A percentile compares a stretch with the other conserved stretches of the same genome.
Evolutionary conservation across 1,140 invertebrate species (phyloP).

Genomic region (Papilio machaon): DNA sequence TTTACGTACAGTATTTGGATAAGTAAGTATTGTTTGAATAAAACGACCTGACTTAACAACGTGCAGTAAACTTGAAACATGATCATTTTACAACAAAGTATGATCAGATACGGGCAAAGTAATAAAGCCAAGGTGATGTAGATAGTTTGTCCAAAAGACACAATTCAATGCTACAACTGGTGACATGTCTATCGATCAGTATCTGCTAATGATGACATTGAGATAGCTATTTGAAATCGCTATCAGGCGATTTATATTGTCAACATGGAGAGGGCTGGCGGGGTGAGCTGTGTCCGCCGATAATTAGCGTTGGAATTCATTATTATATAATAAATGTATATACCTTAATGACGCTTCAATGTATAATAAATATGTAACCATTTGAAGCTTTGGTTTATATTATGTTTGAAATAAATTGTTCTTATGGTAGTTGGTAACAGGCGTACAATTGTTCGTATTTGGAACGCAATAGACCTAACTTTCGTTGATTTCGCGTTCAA

Average conservation of each 20-base stretch:
- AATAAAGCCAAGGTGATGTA: neutral
- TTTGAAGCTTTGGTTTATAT: too few relatives aligned
- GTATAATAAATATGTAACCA: too few relatives aligned
- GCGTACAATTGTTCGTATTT: too few relatives aligned
- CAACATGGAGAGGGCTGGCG: neutral
- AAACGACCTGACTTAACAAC: too few relatives aligned
- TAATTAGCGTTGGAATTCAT: neutral
- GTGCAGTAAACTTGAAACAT: too few relatives aligned
- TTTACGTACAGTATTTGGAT: neutral
- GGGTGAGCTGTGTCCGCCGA: neutral
- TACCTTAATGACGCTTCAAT: neutral
- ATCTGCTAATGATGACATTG: constrained; percentile 14
- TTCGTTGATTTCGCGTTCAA: too few relatives aligned
- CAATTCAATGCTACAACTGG: neutral
- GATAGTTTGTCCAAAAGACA: neutral
- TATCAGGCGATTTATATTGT: constrained; percentile 1
- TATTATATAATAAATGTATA: neutral
- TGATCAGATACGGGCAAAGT: neutral
- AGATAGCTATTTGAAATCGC: constrained; percentile 16
- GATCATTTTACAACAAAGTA: neutral
- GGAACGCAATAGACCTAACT: too few relatives aligned
- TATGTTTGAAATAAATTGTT: too few relatives aligned
- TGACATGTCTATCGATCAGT: constrained; percentile 8
- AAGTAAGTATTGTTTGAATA: too few relatives aligned
- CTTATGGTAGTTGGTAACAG: too few relatives aligned